A percentile compares a stretch with the other conserved stretches of the same genome.
Evolutionary conservation across 2,888 invertebrate genomes (phyloP).

Genomic region (Phalera bucephala): DNA sequence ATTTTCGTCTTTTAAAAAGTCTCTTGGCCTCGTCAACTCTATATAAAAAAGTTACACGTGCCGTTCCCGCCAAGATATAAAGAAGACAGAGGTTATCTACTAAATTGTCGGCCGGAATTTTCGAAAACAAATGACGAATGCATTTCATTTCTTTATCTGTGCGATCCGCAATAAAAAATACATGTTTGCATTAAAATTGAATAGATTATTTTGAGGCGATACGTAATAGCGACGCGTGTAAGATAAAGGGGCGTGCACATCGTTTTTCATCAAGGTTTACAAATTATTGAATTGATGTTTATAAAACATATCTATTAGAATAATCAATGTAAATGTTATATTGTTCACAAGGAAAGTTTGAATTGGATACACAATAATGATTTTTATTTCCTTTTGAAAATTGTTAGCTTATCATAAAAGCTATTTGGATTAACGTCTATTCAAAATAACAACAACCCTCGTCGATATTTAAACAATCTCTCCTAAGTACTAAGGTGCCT

Average conservation of each 20-base stretch:
- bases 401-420: too few relatives aligned
- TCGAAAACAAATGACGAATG: constrained; percentile 61
- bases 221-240: constrained; percentile 1
- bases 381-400: too few relatives aligned
- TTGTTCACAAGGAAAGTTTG: too few relatives aligned
- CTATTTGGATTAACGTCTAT: too few relatives aligned
- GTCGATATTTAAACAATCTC: too few relatives aligned
- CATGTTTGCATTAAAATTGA: constrained; percentile 11
- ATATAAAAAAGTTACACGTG: constrained; percentile 50
- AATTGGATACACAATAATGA: too few relatives aligned
- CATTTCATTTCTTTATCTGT: constrained; percentile 34
- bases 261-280: too few relatives aligned
- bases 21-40: constrained; percentile 14
- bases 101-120: constrained; percentile 35
- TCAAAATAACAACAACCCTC: too few relatives aligned
- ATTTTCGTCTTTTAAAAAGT: constrained; percentile 21
- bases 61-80: constrained; percentile 24
- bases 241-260: not conserved
- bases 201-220: constrained; percentile 2
- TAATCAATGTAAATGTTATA: too few relatives aligned
- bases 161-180: constrained; percentile 11
- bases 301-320: too few relatives aligned
- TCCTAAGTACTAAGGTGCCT: too few relatives aligned
- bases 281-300: too few relatives aligned
- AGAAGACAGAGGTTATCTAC: constrained; percentile 37